Evolutionary conservation across 2,888 invertebrate genomes (phyloP), one percentile per base, ranked within the genome.

Genomic region (Barypeithes pellucidus): DNA sequence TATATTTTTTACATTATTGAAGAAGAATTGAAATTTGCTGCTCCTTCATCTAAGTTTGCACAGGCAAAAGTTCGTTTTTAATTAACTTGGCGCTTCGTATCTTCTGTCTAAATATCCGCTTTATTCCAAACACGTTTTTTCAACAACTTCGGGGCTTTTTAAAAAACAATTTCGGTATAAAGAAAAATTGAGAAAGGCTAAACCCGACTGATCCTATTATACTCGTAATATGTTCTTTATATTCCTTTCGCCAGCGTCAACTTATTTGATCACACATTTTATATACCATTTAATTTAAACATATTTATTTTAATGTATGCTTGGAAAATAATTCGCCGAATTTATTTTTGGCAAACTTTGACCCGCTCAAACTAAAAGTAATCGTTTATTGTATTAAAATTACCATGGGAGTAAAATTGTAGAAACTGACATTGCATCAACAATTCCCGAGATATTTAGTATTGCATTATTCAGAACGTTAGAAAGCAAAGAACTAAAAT

Each of bases 91-190:
- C 24, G 50, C 16, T 2, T 24, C 24, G 4, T 3, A 11, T 24
- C 12, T 22, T 24, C 24, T 4, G 9, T 20, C 18, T 16, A 47
- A 47, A 50, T 24, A n/a, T 50, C 24, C 4, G 22, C n/a, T 14
- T 50, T 22, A 50, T 50, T 22, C 50, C 5, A 9, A 24, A n/a
- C 4, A 50, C 50, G 50, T 24, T 18, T 24, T 7, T n/a, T 24
- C 12, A 50, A 50, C 50, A 50, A 24, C 50, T 50, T 20, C 9
- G n/a, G 24, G n/a, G 24, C 24, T 50, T 50, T 47, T 50, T 24
- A 24, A 24, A n/a, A 50, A 50, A 50, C 24, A 50, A 22, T 22
- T 50, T 50, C 12, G 50, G 3, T 24, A 12, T 24, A n/a, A n/a
- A n/a, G 24, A 12, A 50, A 50, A 24, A 24, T 50, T 11, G 3